These are phyloP conservation scores for Heliconius himera DNA, from an alignment of 1,140 invertebrate genomes.

Conservation along the genomic window DNA sequence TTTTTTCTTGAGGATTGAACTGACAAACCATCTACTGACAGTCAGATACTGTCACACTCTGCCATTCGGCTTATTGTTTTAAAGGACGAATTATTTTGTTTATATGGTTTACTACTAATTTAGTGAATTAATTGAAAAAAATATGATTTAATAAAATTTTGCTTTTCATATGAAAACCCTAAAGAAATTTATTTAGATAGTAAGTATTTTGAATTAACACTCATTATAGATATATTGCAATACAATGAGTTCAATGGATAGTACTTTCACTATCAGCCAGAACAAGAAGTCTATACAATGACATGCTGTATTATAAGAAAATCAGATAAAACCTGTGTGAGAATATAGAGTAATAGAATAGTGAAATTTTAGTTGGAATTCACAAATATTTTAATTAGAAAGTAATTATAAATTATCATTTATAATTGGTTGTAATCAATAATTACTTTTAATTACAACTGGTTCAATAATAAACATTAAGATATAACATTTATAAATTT, in stretches of 20 bases:
- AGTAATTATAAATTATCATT: background rate
- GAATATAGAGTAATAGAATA: slow-evolving; percentile 32
- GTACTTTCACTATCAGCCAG: slow-evolving; percentile 42
- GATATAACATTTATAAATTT: background rate
- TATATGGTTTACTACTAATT: too few species aligned
- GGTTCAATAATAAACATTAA: background rate
- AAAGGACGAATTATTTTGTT: too few species aligned
- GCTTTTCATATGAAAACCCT: too few species aligned
- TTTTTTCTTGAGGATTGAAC: too few species aligned
- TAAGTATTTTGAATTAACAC: background rate
- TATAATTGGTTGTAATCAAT: background rate
- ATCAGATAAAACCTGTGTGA: slow-evolving; percentile 41
- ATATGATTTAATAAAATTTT: too few species aligned
- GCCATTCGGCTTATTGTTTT: too few species aligned
- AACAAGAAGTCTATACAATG: slow-evolving; percentile 20
- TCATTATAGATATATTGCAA: slow-evolving; percentile 18
- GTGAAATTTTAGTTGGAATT: slow-evolving; percentile 15
- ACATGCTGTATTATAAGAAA: slow-evolving; percentile 20
- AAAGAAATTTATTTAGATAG: background rate
- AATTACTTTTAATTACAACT: background rate
- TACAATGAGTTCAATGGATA: slow-evolving; percentile 23
- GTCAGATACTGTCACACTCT: too few species aligned
- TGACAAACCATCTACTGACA: too few species aligned
- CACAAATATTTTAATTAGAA: slow-evolving; percentile 22
- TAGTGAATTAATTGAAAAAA: too few species aligned